These are phyloP conservation scores for Meles meles DNA, from an alignment of 2,113 vertebrate genomes.

Conservation along the genomic window DNA sequence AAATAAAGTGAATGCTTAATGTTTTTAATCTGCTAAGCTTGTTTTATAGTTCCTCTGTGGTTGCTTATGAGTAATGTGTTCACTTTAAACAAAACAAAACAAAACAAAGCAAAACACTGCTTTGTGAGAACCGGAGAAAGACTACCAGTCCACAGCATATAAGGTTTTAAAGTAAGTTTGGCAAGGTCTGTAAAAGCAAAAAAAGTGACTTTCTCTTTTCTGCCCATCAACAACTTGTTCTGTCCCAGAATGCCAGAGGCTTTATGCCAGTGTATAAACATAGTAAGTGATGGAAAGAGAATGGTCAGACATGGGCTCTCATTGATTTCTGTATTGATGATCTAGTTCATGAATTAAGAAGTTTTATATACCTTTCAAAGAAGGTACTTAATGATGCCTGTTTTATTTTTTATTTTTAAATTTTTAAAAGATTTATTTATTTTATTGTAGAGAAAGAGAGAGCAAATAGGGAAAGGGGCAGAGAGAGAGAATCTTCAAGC, in stretches of 20 bases:
- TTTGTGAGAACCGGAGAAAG: not conserved
- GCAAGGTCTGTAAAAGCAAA: conserved; percentile 5
- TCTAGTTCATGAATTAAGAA: not conserved
- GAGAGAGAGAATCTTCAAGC: not conserved
- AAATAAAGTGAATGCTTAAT: conserved; percentile 55
- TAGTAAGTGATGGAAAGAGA: not conserved
- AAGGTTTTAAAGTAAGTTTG: conserved; percentile 53
- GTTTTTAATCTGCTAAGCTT: conserved; percentile 44
- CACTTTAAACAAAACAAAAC: not conserved
- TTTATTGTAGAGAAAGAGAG: not conserved
- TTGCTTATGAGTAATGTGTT: conserved; percentile 20
- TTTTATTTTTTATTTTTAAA: not conserved
- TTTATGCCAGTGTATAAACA: not conserved
- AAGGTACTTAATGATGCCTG: not conserved
- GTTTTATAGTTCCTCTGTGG: conserved; percentile 14
- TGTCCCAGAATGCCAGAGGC: conserved; percentile 15
- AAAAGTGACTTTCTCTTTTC: conserved; percentile 11
- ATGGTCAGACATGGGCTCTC: not conserved
- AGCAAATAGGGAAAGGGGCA: not conserved
- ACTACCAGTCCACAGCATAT: not conserved
- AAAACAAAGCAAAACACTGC: no score
- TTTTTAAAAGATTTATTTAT: not conserved
- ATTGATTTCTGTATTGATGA: not conserved
- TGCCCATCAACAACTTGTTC: not conserved
- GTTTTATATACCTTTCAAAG: not conserved